Evolutionary conservation across 2,113 vertebrate species (phyloP).

Genomic region (Cercocebus atys): DNA sequence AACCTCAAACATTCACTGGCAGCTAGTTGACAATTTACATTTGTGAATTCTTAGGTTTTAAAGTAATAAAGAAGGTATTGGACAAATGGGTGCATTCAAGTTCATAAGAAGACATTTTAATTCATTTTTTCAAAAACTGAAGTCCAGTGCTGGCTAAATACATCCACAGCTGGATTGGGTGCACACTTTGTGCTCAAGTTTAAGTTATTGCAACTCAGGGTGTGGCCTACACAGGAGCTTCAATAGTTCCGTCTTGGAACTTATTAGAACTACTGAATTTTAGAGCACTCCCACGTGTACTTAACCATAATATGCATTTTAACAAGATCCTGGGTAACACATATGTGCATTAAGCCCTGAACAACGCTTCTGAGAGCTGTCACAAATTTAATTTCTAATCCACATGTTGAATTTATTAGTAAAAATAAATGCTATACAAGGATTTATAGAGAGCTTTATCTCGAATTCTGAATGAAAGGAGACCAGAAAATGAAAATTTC

Average conservation of each 20-base stretch:
- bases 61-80: background rate
- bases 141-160: background rate
- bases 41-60: background rate
- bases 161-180: background rate
- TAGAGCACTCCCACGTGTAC: accelerated
- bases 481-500: background rate
- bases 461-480: background rate
- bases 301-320: background rate
- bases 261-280: background rate
- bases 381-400: background rate
- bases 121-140: background rate
- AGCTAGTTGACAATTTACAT: background rate
- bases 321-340: background rate
- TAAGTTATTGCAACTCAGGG: background rate
- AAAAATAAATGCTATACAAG: background rate
- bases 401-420: background rate
- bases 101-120: background rate
- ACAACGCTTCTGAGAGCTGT: background rate
- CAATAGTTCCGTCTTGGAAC: background rate
- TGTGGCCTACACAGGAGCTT: background rate
- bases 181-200: background rate
- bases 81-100: background rate
- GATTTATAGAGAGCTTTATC: background rate
- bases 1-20: background rate
- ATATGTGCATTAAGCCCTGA: background rate